A percentile compares a stretch with the other conserved stretches of the same genome.
phyloP scores from a whole-genome alignment of 2,113 vertebrate species.

The Sigmodon hispidus region DNA sequence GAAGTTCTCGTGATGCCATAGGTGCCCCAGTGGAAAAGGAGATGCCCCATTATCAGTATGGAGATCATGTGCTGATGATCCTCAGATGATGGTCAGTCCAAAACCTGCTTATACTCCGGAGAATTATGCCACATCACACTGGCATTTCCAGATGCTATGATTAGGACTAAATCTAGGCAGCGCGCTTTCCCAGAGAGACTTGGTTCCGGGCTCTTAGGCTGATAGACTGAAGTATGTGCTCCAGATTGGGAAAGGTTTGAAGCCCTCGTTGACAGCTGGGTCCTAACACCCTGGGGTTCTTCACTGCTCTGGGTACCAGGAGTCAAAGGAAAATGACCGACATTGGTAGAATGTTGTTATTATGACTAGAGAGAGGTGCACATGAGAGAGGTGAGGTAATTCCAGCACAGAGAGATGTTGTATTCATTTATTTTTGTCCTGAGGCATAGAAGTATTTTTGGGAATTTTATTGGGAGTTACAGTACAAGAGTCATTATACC shows the following conservation, averaged over 20 bases:
- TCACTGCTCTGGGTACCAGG: background rate
- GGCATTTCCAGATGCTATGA: background rate
- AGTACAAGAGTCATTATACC: background rate
- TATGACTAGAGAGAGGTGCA: background rate
- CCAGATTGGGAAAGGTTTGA: too few species aligned
- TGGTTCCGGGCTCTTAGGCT: background rate
- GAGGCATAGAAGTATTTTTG: background rate
- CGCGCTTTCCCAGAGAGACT: background rate
- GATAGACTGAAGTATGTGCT: background rate
- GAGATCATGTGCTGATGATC: background rate
- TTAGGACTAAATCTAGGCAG: background rate
- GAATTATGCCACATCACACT: background rate
- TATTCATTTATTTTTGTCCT: background rate
- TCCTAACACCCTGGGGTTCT: background rate
- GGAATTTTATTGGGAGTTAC: background rate
- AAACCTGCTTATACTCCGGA: background rate
- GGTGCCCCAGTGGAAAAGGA: background rate
- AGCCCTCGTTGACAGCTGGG: background rate
- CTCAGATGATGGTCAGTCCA: background rate
- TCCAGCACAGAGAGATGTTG: background rate
- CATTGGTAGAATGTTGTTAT: background rate
- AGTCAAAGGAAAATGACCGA: background rate
- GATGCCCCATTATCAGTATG: background rate
- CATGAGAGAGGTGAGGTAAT: background rate
- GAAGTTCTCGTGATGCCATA: background rate